phyloP scores from a whole-genome alignment of 2,797 vertebrate genomes.

The Melanotaenia trifasciata region DNA sequence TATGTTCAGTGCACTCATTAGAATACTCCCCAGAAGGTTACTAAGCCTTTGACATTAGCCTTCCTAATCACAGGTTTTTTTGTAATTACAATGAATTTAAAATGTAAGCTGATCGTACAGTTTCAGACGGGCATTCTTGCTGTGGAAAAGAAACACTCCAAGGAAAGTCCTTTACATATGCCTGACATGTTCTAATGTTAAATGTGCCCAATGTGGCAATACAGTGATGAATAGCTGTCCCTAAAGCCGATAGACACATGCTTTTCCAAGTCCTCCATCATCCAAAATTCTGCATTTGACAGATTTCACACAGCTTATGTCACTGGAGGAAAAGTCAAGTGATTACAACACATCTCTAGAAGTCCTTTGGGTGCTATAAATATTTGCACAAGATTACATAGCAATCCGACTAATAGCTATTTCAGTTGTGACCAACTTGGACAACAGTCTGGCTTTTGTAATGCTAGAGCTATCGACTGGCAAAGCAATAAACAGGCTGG shows the following conservation, averaged over 20 bases:
- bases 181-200: constrained; percentile 27
- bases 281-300: constrained; percentile 9
- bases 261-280: constrained; percentile 18
- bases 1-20: constrained; percentile 9
- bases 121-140: constrained; percentile 1
- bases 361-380: background rate
- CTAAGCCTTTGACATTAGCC: constrained; percentile 26
- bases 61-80: constrained; percentile 29
- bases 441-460: background rate
- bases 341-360: background rate
- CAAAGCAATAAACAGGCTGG: constrained; percentile 2
- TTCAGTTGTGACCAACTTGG: background rate
- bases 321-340: background rate
- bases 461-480: background rate
- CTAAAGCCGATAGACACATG: constrained; percentile 1
- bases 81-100: constrained; percentile 34
- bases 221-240: constrained; percentile 1
- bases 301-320: constrained; percentile 23
- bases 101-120: constrained; percentile 25
- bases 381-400: background rate
- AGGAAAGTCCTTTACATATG: constrained; percentile 31
- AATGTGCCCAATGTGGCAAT: constrained; percentile 24
- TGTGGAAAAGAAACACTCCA: constrained; percentile 8
- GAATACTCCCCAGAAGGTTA: constrained; percentile 12
- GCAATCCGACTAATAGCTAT: background rate